A percentile compares a stretch with the other conserved stretches of the same genome.
Conservation (phyloP, 1,140 invertebrate species). For the Drosophila triauraria region DNA sequence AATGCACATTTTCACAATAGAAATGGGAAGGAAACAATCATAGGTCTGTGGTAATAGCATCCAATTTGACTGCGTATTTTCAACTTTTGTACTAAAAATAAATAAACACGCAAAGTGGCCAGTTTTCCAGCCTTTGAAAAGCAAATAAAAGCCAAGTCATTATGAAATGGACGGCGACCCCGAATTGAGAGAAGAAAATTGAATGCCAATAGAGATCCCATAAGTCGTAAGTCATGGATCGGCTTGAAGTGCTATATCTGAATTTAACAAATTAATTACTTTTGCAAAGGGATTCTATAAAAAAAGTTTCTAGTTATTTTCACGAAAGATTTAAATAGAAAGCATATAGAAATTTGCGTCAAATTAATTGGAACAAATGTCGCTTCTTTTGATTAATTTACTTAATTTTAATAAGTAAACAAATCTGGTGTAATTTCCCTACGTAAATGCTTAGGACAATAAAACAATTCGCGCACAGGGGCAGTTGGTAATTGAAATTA, state of each 20-base stretch:
- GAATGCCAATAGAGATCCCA: not conserved
- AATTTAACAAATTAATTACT: no score
- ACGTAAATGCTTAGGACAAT: not conserved
- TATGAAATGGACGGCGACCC: not conserved
- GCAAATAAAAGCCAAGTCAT: slow-evolving; percentile 19
- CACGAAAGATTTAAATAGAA: no score
- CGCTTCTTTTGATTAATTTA: not conserved
- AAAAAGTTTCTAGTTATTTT: no score
- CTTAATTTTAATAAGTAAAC: not conserved
- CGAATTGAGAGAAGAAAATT: not conserved
- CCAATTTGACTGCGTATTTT: slow-evolving; percentile 39
- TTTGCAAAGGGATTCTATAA: no score
- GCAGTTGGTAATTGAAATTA: slow-evolving; percentile 35
- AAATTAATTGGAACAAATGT: no score
- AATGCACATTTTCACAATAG: slow-evolving; percentile 13
- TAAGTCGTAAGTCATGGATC: slow-evolving; percentile 1
- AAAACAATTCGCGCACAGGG: slow-evolving; percentile 9
- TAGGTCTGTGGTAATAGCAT: slow-evolving; percentile 16
- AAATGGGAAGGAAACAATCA: slow-evolving; percentile 40
- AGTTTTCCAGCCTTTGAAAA: slow-evolving; percentile 10
- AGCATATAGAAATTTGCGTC: no score
- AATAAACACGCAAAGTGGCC: slow-evolving; percentile 12
- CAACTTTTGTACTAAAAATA: slow-evolving; percentile 45
- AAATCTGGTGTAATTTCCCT: no score
- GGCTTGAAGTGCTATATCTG: no score